Base-by-base conservation (phyloP, 2,888 invertebrate genomes). In the Oasisia sp. region DNA sequence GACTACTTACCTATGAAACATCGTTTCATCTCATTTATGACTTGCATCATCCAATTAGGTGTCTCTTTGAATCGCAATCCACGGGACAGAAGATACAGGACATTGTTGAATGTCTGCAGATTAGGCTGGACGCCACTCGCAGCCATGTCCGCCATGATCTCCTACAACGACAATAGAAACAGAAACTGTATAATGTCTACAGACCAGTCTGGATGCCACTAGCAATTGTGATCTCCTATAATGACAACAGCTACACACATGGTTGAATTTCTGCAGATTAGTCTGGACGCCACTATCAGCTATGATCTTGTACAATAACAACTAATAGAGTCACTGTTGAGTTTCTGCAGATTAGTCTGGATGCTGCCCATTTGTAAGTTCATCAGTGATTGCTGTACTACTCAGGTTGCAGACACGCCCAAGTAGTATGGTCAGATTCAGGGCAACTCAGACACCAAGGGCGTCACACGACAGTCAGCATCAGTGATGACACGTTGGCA, bases 121-220 rank as follows among this genome's bases (percentile, higher is more conserved):
- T 44, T 50, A 19, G 91, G 91, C 19, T 50, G 91, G 14, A 91
- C 19, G 8, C 91, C 91, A 32, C 14, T 14, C 5, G 91, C 7
- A 19, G 32, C 38, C 90, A 90, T 90, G 38, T 90, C 90, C 27
- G 74, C 74, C 74, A 74, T 74, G 74, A 74, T 74, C 74, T 74
- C 74, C 74, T 74, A 74, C 74, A 74, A n/a, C 27, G 91, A 27
- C 91, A 91, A 11, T 32, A 91, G 38, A 32, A 27, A 50, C 45
- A 91, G 45, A 56, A n/a, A 45, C 45, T 91, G 56, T 91, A 45
- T n/a, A 91, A 91, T n/a, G 91, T 91, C 91, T 32, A 12, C 91
- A 91, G 32, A 45, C 19, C n/a, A 32, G 91, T 45, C 19, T n/a
- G 50, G 14, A 19, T n/a, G n/a, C 74, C 27, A 74, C 14, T 74